Conservation (phyloP, 2,797 vertebrate species). For the Neomorphus geoffroyi region DNA sequence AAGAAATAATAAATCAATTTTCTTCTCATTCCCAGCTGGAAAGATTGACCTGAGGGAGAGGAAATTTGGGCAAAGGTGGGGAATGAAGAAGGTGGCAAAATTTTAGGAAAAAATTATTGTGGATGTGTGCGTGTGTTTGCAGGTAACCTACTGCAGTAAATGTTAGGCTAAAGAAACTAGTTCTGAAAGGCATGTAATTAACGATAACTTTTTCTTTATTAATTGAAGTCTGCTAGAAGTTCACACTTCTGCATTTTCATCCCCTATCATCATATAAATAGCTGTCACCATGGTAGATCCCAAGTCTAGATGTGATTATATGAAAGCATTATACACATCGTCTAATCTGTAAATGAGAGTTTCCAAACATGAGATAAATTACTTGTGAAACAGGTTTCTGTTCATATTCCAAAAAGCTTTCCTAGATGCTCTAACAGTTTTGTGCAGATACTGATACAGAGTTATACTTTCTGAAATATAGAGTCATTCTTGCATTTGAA, state of each 20-base stretch:
- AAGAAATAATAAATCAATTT: neutral
- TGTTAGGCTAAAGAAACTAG: neutral
- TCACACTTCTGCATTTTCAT: neutral
- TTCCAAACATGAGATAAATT: neutral
- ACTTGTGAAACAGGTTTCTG: neutral
- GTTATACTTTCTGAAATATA: neutral
- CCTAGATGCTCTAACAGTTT: neutral
- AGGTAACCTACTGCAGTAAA: neutral
- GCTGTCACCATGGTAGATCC: neutral
- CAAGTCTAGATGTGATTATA: neutral
- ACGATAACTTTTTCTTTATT: neutral
- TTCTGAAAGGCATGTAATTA: neutral
- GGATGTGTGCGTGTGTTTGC: fast-evolving
- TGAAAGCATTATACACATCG: neutral
- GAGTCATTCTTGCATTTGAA: neutral
- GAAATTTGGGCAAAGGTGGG: neutral
- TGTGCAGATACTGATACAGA: neutral
- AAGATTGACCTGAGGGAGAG: neutral
- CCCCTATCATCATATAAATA: neutral
- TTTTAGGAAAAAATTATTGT: neutral
- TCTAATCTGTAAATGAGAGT: neutral
- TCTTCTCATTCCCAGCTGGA: neutral
- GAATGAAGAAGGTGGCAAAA: neutral
- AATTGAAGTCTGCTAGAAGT: neutral
- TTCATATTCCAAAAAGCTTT: neutral